These are phyloP conservation scores for Battus philenor DNA, from an alignment of 1,140 invertebrate species.

Conservation along the genomic window DNA sequence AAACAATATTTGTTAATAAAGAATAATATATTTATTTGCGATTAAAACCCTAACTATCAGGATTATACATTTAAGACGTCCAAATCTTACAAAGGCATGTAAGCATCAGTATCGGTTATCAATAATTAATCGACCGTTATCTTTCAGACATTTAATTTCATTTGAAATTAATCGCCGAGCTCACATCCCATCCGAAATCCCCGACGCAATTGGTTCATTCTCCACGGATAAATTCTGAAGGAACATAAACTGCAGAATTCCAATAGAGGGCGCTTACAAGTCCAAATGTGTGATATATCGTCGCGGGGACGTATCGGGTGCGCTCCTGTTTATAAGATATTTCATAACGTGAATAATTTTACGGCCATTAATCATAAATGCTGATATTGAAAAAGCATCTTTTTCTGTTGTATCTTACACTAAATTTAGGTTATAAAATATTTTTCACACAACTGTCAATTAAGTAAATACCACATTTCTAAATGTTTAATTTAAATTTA, in stretches of 20 bases:
- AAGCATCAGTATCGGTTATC: no score
- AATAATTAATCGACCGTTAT: conserved; percentile 46
- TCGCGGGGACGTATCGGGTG: conserved; percentile 36
- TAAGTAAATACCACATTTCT: no score
- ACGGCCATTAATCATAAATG: conserved; percentile 46
- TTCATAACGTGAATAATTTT: conserved; percentile 64
- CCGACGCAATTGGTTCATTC: conserved; percentile 47
- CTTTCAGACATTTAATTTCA: conserved; percentile 62
- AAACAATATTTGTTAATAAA: no score
- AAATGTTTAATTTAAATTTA: no score
- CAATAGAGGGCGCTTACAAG: conserved; percentile 67
- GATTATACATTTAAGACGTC: no score
- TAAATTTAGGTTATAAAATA: no score
- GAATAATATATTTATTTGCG: no score
- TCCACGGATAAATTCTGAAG: conserved; percentile 59
- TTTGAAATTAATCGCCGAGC: conserved; percentile 65
- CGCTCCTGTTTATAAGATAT: conserved; percentile 69
- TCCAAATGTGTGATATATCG: conserved; percentile 71
- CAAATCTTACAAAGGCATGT: no score
- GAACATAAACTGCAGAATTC: conserved; percentile 68
- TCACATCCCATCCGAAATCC: conserved; percentile 53
- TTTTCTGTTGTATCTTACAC: no score
- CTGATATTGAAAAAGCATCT: conserved; percentile 18
- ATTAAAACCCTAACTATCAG: no score
- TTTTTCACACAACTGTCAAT: no score